Percentiles rank a stretch among this genome's conserved stretches.
Evolutionary conservation across 1,140 invertebrate species (phyloP).

Genomic region (Zaprionus camerounensis): DNA sequence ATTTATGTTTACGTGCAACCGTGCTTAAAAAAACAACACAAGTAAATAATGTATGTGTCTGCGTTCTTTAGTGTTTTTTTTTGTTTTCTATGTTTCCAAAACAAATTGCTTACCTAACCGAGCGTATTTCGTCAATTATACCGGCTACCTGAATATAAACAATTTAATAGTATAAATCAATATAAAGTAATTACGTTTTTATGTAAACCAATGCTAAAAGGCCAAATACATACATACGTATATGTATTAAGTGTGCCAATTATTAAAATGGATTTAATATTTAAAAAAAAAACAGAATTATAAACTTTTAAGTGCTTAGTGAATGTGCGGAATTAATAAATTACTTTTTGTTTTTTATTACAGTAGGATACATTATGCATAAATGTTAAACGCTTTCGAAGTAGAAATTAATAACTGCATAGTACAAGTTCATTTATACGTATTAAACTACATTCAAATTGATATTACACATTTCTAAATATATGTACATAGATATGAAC

Average conservation of each 20-base stretch:
- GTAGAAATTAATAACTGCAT: neutral
- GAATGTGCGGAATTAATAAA: neutral
- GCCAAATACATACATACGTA: neutral
- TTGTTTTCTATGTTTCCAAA: neutral
- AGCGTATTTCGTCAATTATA: neutral
- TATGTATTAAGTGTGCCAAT: neutral
- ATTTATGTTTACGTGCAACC: neutral
- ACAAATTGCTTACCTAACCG: neutral
- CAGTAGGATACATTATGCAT: neutral
- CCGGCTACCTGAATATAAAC: neutral
- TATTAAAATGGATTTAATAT: neutral
- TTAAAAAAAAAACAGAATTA: neutral
- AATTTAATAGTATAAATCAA: neutral
- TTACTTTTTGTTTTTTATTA: neutral
- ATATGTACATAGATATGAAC: slow-evolving; percentile 6
- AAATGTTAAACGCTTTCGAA: neutral
- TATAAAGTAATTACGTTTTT: neutral
- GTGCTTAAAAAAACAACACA: neutral
- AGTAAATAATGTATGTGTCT: neutral
- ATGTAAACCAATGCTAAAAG: neutral
- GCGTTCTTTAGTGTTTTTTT: neutral
- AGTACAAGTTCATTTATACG: neutral
- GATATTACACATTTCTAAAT: neutral
- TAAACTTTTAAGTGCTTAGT: neutral
- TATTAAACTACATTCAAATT: neutral